Percentiles rank a stretch among this genome's conserved stretches.
Conservation (phyloP, 2,888 invertebrate species). For the Serrognathus titanus region DNA sequence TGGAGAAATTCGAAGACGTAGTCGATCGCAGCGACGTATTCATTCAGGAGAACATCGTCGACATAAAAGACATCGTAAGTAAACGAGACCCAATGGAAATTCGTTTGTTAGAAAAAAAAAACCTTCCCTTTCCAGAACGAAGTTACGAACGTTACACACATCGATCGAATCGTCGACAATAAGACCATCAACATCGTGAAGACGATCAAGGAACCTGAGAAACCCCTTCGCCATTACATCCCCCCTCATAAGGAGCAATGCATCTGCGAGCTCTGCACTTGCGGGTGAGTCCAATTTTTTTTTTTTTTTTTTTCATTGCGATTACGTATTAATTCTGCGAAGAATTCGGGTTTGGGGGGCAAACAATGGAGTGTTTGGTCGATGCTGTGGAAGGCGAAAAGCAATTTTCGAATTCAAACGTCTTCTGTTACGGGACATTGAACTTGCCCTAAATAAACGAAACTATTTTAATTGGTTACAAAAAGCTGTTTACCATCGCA, state of each 20-base stretch:
- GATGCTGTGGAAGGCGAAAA: too few species aligned
- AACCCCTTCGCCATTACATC: slow-evolving; percentile 38
- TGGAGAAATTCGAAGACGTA: slow-evolving; percentile 24
- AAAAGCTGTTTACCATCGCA: too few species aligned
- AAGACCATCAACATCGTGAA: slow-evolving; percentile 52
- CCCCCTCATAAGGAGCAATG: slow-evolving; percentile 70
- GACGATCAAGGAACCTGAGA: slow-evolving; percentile 44
- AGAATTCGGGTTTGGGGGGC: neutral
- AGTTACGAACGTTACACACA: slow-evolving; percentile 46
- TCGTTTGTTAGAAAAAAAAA: neutral
- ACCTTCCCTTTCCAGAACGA: slow-evolving; percentile 39
- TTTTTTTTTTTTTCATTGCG: slow-evolving; percentile 1
- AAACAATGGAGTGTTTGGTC: too few species aligned
- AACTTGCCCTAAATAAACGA: too few species aligned
- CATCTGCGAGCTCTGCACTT: slow-evolving; percentile 87
- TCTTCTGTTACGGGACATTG: too few species aligned
- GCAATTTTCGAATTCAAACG: too few species aligned
- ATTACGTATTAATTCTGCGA: too few species aligned
- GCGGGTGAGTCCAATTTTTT: slow-evolving; percentile 67
- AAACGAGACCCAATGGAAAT: slow-evolving; percentile 4
- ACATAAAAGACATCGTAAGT: slow-evolving; percentile 55
- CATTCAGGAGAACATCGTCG: slow-evolving; percentile 57
- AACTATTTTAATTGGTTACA: too few species aligned
- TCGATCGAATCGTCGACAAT: slow-evolving; percentile 51
- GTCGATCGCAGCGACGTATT: slow-evolving; percentile 48